Evolutionary conservation across 2,797 vertebrate species (phyloP), one percentile per base, ranked within the genome.

Genomic region (Sitta carolinensis): DNA sequence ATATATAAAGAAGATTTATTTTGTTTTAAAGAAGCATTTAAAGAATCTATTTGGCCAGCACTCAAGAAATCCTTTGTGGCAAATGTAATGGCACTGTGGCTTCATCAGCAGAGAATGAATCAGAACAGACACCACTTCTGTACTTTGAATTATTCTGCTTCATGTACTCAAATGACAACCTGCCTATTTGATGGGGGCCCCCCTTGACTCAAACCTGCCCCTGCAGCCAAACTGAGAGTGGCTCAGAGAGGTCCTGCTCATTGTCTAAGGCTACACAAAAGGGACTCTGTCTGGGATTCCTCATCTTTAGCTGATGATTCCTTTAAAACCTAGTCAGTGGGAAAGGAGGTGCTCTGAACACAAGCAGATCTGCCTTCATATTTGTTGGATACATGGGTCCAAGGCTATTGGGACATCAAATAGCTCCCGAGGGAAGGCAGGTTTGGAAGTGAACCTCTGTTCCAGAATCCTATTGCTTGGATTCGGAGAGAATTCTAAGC

Each of bases 21-120:
- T 73, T 86, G 34, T 91, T 79, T 69, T 52, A 52, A 75, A 86
- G 84, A 72, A 81, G 54, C 66, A 78, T 86, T 94, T 87, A 59
- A 92, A 85, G 79, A 94, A 89, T 84, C 43, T 64, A 11, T 63
- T 87, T 91, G 91, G 84, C 82, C 63, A 43, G 66, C 20, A 32
- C 48, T 90, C 89, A 76, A 89, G 76, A 88, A 88, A 80, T 73
- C 87, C 66, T 67, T 66, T 63, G 73, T 32, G 84, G 76, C 66
- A 78, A 81, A 83, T 25, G 48, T 73, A 84, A 92, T 9, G 69
- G 54, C 42, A 26, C 47, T 43, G 32, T 17, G 42, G 42, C 68
- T 87, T 85, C 36, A 79, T 67, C 25, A 34, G 55, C 9, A 18
- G 61, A 83, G 50, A 59, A 66, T 36, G 59, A 75, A 87, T 64